Evolutionary conservation across 1,140 invertebrate genomes (phyloP).

Genomic region (Drosophila athabasca): DNA sequence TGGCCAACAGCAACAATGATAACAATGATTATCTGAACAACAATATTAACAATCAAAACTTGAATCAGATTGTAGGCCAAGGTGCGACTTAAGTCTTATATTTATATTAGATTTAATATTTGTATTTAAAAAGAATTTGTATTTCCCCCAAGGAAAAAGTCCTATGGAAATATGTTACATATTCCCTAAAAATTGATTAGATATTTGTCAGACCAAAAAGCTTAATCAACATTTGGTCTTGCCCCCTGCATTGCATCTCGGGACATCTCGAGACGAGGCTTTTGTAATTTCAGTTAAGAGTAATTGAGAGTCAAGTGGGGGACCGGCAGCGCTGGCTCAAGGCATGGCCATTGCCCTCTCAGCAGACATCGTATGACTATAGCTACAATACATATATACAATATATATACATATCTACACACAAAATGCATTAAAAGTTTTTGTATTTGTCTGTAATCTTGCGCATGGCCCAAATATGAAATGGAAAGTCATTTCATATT

Average conservation of each 20-base stretch:
- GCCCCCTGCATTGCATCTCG: slow-evolving; percentile 15
- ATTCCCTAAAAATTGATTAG: no score
- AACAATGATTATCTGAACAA: slow-evolving; percentile 65
- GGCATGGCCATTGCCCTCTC: slow-evolving; percentile 36
- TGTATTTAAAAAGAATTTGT: no score
- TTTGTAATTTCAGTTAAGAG: slow-evolving; percentile 59
- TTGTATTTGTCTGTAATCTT: slow-evolving; percentile 55
- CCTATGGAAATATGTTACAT: neutral
- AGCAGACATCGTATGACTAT: slow-evolving; percentile 1
- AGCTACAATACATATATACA: neutral
- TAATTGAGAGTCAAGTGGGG: slow-evolving; percentile 48
- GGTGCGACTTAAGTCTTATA: slow-evolving; percentile 49
- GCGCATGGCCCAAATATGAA: slow-evolving; percentile 52
- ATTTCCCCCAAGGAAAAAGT: slow-evolving; percentile 1
- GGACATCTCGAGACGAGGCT: slow-evolving; percentile 35
- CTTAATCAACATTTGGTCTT: slow-evolving; percentile 20
- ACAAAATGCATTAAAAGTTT: slow-evolving; percentile 59
- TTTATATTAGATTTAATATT: slow-evolving; percentile 15
- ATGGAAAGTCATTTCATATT: slow-evolving; percentile 44
- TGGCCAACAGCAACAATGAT: slow-evolving; percentile 40
- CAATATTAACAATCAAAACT: slow-evolving; percentile 47
- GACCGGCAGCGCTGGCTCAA: no score
- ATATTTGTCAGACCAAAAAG: no score
- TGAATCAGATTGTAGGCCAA: slow-evolving; percentile 57
- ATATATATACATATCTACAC: slow-evolving; percentile 18